A percentile compares a stretch with the other conserved stretches of the same genome.
Evolutionary conservation across 2,888 invertebrate species (phyloP).

Genomic region (Lepidochitona cinerea): DNA sequence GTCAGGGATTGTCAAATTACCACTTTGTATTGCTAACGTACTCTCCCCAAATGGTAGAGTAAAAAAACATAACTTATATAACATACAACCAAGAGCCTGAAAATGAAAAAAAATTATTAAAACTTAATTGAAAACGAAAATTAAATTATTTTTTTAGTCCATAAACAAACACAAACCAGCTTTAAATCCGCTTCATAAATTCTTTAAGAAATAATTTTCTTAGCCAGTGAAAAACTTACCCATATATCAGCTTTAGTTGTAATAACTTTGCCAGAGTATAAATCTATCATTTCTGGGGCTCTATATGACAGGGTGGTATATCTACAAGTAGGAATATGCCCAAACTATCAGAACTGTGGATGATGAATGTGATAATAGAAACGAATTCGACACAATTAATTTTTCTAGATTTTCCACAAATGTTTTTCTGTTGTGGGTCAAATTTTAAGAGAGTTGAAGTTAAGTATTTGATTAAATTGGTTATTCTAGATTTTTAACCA

Average conservation of each 20-base stretch:
- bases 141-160: no score
- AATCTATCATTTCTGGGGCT: constrained; percentile 93
- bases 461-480: background rate
- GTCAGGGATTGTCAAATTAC: constrained; percentile 88
- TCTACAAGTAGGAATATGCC: constrained; percentile 64
- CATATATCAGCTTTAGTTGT: constrained; percentile 91
- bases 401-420: no score
- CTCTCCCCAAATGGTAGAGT: constrained; percentile 92
- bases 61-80: constrained; percentile 92
- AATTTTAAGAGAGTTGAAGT: background rate
- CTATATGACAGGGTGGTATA: constrained; percentile 93
- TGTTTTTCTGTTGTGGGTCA: no score
- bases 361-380: no score
- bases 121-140: no score
- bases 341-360: no score
- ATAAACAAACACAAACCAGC: no score
- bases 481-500: background rate
- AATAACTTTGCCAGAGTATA: constrained; percentile 86
- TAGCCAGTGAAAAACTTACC: constrained; percentile 77
- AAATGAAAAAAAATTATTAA: no score
- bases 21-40: constrained; percentile 92
- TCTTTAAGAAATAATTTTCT: no score
- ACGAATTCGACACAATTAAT: no score
- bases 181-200: no score
- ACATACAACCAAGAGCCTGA: constrained; percentile 87